Base-by-base conservation (phyloP, 1,140 invertebrate species). In the Heliconius nattereri region DNA sequence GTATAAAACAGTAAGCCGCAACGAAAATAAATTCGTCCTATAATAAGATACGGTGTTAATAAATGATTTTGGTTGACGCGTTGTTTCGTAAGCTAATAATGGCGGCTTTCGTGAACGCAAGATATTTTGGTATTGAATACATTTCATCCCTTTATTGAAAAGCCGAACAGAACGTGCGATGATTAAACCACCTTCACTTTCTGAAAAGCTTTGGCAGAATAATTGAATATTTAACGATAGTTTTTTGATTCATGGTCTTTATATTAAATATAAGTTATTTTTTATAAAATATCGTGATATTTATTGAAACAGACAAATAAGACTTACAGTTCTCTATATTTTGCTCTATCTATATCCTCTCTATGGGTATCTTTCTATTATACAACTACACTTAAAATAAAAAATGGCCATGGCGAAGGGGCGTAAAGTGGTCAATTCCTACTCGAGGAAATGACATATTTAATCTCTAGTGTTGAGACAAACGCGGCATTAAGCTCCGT, bases 111-210 rank as follows among this genome's bases (percentile, higher is more conserved):
- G n/a, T 52, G 26, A 77, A 29, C 35, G 71, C 66, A 23, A 77
- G 76, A 32, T 77, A 77, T 77, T 77, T 23, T 49, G 76, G 66
- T n/a, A 45, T 60, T 77, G 60, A 71, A 77, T 71, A 76, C 40
- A 71, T 45, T 71, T 77, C 37, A 71, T 29, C 66, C 37, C 45
- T 71, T 77, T 77, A 71, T 77, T 77, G 40, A 77, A 77, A 60
- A 29, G 35, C 19, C 26, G 29, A 13, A 49, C 40, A 8, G 66
- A 77, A 77, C 40, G 66, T 71, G 66, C 66, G 57, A 40, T 40
- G 35, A 76, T 77, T 71, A 71, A 77, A 77, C 45, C 37, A 26
- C 11, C 23, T 29, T 66, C 13, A 66, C 23, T 66, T 66, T 66
- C 13, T 66, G 26, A 66, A 26, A 66, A 66, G 8, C 23, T 26